These are phyloP conservation scores for Eulimnadia texana DNA, from an alignment of 1,140 invertebrate species.

Conservation along the genomic window DNA sequence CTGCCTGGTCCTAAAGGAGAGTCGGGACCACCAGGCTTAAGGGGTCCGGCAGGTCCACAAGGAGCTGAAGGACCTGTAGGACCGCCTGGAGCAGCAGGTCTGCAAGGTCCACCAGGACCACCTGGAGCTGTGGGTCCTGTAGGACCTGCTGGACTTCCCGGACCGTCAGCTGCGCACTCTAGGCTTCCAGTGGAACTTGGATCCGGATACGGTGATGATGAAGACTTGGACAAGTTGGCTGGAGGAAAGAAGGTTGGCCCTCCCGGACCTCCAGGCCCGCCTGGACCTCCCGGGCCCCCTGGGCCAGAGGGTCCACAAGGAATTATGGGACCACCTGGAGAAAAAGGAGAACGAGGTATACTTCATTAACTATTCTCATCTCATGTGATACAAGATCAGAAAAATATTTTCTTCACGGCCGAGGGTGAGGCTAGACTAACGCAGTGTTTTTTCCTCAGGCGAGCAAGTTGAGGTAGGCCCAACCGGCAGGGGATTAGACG, in stretches of 20 bases:
- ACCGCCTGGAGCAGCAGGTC: background rate
- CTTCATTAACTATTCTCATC: background rate
- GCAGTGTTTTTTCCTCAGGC: too few species aligned
- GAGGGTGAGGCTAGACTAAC: too few species aligned
- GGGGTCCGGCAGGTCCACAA: background rate
- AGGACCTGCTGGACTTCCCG: slow-evolving; percentile 5
- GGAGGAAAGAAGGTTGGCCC: background rate
- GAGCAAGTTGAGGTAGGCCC: background rate
- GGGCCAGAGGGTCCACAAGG: background rate
- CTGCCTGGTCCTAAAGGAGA: background rate
- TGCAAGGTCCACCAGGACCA: slow-evolving; percentile 5
- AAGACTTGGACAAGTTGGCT: background rate
- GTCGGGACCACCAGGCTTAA: background rate
- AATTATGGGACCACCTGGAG: background rate
- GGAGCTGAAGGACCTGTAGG: background rate
- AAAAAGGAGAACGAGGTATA: slow-evolving; percentile 5
- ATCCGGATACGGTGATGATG: background rate
- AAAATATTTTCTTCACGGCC: background rate
- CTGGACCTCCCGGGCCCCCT: background rate
- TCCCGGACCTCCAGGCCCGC: background rate
- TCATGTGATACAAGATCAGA: background rate
- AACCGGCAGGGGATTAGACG: background rate
- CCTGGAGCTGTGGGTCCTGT: slow-evolving; percentile 1
- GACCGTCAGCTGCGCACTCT: background rate
- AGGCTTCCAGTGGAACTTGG: background rate